Base-by-base conservation (phyloP, 2,888 invertebrate species). In the Eilema sororculum region DNA sequence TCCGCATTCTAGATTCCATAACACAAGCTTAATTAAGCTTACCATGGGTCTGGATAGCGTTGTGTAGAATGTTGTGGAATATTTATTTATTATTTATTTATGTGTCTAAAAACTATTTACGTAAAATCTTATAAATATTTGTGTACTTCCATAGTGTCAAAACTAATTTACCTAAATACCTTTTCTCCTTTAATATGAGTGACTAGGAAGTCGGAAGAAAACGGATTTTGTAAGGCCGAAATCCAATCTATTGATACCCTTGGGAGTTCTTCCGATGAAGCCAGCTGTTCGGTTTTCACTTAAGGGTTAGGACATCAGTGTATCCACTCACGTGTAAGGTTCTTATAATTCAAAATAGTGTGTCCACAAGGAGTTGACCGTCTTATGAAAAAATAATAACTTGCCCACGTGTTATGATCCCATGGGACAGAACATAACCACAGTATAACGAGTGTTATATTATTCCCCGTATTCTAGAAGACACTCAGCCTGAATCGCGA, bases 301-400 rank as follows among this genome's bases (percentile, higher is more conserved):
- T 46, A 46, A 3, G 46, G 16, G 46, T 46, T 6, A 20, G 6
- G 20, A 46, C 20, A 46, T 20, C 20, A 46, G 6, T 46, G 46
- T 52, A 20, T 8, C 52, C n/a, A 52, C 52, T 52, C 52, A n/a
- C 52, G 3, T 52, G 9, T n/a, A 9, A n/a, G 2, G n/a, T 52
- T 52, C 13, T 13, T 20, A 46, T 20, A 46, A 46, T 46, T 46
- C 5, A 20, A 46, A 46, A 20, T 52, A 52, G 52, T n/a, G 52
- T 52, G 52, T 52, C 52, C n/a, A 52, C 52, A 9, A n/a, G 52
- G 52, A 52, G 52, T 52, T 52, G 9, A 13, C 52, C 9, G 52
- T n/a, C n/a, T n/a, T n/a, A 52, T 52, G n/a, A 52, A 52, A 52
- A n/a, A 52, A n/a, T n/a, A 46, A 52, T 52, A 52, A n/a, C 52